These are phyloP conservation scores for Patiria miniata DNA, from an alignment of 35 echinoderm and acorn worm genomes.

Conservation along the genomic window DNA sequence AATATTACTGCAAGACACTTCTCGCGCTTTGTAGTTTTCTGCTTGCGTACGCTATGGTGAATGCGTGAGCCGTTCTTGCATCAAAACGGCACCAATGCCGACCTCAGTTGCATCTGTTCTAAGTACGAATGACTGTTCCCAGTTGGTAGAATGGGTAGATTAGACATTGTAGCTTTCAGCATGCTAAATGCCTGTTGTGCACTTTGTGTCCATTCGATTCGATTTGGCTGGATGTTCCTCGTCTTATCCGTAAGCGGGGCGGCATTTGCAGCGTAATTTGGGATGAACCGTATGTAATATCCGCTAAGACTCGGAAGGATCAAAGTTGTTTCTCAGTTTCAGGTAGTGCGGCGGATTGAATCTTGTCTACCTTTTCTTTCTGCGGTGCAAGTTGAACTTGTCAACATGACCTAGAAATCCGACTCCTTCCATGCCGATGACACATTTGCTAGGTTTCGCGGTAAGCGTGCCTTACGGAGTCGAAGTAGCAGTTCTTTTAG, in stretches of 20 bases:
- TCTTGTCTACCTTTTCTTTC: slow-evolving; percentile 41
- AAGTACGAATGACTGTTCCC: slow-evolving; percentile 11
- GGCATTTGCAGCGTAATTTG: slow-evolving; percentile 41
- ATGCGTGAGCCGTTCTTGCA: not conserved
- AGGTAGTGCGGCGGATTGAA: slow-evolving; percentile 35
- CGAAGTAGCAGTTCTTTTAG: too few species aligned
- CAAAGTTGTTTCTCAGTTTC: slow-evolving; percentile 49
- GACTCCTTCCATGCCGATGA: too few species aligned
- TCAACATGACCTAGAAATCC: too few species aligned
- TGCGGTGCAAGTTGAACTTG: too few species aligned
- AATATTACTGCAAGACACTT: slow-evolving; percentile 16
- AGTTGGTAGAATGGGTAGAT: slow-evolving; percentile 31
- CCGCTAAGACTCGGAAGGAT: slow-evolving; percentile 35
- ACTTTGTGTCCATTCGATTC: slow-evolving; percentile 4
- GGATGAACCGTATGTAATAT: slow-evolving; percentile 19
- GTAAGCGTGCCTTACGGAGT: too few species aligned
- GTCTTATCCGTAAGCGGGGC: slow-evolving; percentile 25
- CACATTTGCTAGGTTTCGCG: too few species aligned
- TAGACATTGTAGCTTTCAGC: slow-evolving; percentile 7
- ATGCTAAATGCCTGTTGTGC: slow-evolving; percentile 10
- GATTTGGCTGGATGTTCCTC: not conserved
- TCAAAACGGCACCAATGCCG: slow-evolving; percentile 22
- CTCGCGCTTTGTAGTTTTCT: slow-evolving; percentile 36
- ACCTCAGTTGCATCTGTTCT: slow-evolving; percentile 31
- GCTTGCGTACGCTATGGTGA: not conserved